Percentiles rank a stretch among this genome's conserved stretches.
phyloP scores from a whole-genome alignment of 2,797 vertebrate genomes.

The Uromys caudimaculatus region DNA sequence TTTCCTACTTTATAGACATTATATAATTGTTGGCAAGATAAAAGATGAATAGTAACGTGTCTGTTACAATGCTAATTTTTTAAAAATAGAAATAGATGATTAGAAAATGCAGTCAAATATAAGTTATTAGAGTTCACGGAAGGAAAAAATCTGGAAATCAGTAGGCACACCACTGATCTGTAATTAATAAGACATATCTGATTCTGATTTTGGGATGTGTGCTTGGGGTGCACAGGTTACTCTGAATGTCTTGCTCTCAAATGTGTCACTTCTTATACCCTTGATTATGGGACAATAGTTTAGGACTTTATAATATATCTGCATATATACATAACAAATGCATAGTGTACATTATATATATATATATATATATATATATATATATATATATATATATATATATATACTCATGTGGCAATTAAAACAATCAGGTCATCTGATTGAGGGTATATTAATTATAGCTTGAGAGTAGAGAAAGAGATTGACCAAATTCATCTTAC shows the following conservation, averaged over 20 bases:
- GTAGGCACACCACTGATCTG: not conserved
- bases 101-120: not conserved
- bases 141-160: not conserved
- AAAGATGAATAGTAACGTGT: not conserved
- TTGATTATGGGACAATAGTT: not conserved
- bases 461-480: fast-evolving
- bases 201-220: not conserved
- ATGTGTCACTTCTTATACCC: not conserved
- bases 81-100: not conserved
- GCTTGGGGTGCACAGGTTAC: not conserved
- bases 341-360: not conserved
- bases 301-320: not conserved
- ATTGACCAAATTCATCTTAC: not conserved
- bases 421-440: not conserved
- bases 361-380: not conserved
- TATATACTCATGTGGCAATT: not conserved
- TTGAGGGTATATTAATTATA: not conserved
- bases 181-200: not conserved
- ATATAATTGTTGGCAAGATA: not conserved
- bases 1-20: not conserved
- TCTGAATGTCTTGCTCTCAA: not conserved
- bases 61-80: not conserved
- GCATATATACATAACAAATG: not conserved
- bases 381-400: not conserved
- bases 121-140: not conserved